phyloP scores from a whole-genome alignment of 2,888 invertebrate species.

The Achlya flavicornis region DNA sequence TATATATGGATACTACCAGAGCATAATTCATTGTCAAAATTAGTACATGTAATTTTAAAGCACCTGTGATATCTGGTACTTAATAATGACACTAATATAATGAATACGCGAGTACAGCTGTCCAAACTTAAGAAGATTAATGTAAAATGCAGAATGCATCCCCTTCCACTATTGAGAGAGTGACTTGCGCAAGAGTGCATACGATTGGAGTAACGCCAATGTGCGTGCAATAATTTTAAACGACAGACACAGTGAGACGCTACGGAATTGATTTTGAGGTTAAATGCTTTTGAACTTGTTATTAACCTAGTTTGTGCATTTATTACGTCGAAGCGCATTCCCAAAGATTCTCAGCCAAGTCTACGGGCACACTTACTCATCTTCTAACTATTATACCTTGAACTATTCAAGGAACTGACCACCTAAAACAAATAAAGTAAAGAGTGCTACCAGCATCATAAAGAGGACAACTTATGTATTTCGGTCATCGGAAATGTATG shows the following conservation, averaged over 20 bases:
- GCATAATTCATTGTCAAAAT: too few species aligned
- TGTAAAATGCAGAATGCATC: background rate
- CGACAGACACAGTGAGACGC: conserved; percentile 12
- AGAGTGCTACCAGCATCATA: too few species aligned
- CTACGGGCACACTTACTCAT: too few species aligned
- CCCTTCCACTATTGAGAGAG: background rate
- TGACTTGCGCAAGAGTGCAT: conserved; percentile 19
- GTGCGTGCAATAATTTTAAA: conserved; percentile 28
- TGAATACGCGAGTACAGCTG: background rate
- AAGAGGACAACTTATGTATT: too few species aligned
- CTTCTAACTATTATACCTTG: too few species aligned
- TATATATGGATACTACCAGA: too few species aligned
- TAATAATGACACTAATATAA: background rate
- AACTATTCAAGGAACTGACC: too few species aligned
- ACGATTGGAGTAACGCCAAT: conserved; percentile 40
- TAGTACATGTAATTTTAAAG: background rate
- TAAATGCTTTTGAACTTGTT: background rate
- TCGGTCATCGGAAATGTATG: too few species aligned
- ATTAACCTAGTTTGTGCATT: background rate
- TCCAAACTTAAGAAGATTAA: background rate
- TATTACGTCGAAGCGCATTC: background rate
- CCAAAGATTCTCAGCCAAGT: too few species aligned
- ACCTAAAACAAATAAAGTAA: too few species aligned
- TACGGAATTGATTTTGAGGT: conserved; percentile 4
- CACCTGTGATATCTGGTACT: background rate